Conservation (phyloP, 2,888 invertebrate species). For the Psylliodes chrysocephalus region DNA sequence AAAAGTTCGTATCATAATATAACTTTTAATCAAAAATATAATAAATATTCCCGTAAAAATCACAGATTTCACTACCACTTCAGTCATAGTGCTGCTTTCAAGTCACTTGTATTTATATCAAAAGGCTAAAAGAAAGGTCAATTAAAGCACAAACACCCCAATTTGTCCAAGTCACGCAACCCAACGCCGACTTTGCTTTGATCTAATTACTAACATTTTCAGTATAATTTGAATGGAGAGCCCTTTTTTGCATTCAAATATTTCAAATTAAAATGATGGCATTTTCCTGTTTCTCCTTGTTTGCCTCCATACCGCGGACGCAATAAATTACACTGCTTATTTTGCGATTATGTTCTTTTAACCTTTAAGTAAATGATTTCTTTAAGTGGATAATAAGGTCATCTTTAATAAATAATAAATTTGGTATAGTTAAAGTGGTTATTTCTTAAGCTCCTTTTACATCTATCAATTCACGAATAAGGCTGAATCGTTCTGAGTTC, state of each 20-base stretch:
- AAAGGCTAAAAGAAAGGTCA: constrained; percentile 24
- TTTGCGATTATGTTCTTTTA: constrained; percentile 6
- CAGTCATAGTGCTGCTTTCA: not conserved
- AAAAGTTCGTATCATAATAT: no score
- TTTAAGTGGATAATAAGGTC: not conserved
- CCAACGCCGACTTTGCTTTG: constrained; percentile 25
- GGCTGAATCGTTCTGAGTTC: no score
- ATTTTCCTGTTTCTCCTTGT: constrained; percentile 4
- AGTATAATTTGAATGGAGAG: constrained; percentile 19
- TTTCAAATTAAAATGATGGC: constrained; percentile 23
- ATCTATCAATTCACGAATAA: no score
- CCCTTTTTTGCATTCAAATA: constrained; percentile 28
- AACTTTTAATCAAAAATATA: no score
- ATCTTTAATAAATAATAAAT: no score
- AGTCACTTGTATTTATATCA: constrained; percentile 18
- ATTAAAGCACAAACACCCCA: constrained; percentile 32
- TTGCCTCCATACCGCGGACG: not conserved
- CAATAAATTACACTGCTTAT: constrained; percentile 8
- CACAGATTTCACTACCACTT: not conserved
- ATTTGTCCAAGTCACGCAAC: constrained; percentile 29
- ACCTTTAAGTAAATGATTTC: constrained; percentile 8
- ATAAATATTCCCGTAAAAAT: no score
- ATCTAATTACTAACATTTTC: constrained; percentile 32
- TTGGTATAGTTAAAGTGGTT: no score
- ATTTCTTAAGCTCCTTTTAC: no score